These are phyloP conservation scores for Sebastes oblongus DNA, from an alignment of 2,797 vertebrate genomes.

Conservation along the genomic window DNA sequence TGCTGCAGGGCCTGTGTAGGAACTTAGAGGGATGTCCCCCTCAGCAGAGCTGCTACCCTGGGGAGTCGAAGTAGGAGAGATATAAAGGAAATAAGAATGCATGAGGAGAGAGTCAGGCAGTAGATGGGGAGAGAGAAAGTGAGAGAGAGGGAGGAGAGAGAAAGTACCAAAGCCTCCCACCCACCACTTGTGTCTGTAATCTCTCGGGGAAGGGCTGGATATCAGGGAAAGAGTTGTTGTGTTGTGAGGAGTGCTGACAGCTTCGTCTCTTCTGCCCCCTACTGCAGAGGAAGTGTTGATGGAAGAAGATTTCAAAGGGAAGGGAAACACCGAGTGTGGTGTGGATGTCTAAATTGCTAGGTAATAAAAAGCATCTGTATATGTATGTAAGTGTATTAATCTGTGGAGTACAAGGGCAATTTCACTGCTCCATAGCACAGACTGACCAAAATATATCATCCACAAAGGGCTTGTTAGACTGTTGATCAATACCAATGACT, in stretches of 20 bases:
- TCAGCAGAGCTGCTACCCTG: slow-evolving; percentile 39
- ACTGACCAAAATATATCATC: slow-evolving; percentile 5
- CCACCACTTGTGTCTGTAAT: slow-evolving; percentile 66
- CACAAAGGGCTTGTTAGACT: slow-evolving; percentile 2
- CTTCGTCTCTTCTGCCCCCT: slow-evolving; percentile 81
- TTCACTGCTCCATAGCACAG: not conserved
- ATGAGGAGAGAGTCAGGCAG: slow-evolving; percentile 24
- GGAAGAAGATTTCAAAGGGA: slow-evolving; percentile 49
- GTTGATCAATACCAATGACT: slow-evolving; percentile 26
- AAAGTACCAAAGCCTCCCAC: slow-evolving; percentile 65
- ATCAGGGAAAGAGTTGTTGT: slow-evolving; percentile 62
- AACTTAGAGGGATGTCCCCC: slow-evolving; percentile 63
- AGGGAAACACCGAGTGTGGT: not conserved
- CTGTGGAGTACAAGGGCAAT: slow-evolving; percentile 1
- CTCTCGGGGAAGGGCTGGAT: slow-evolving; percentile 57
- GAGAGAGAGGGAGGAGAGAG: slow-evolving; percentile 12
- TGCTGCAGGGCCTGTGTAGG: slow-evolving; percentile 56
- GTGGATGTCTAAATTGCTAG: slow-evolving; percentile 19
- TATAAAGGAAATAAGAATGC: slow-evolving; percentile 42
- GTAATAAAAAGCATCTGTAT: slow-evolving; percentile 2
- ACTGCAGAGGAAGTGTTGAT: slow-evolving; percentile 71
- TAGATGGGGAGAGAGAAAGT: slow-evolving; percentile 1
- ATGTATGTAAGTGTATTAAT: slow-evolving; percentile 25
- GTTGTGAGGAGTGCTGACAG: slow-evolving; percentile 65
- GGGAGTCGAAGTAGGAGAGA: slow-evolving; percentile 55